Percentiles rank a stretch among this genome's conserved stretches.
Evolutionary conservation across 2,113 vertebrate genomes (phyloP).

Genomic region (Poeciliopsis retropinna): DNA sequence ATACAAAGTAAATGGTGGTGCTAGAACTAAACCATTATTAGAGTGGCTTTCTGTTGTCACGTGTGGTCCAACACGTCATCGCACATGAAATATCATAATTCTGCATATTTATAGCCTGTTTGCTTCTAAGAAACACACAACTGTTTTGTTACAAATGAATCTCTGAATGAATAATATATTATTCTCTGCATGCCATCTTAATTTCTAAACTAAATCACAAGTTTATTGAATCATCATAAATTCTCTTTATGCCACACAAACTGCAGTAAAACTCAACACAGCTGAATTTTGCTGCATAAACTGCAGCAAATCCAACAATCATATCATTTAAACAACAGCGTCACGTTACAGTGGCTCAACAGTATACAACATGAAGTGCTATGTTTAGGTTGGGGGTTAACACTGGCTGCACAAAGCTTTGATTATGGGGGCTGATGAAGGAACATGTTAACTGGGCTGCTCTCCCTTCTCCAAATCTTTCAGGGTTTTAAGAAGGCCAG

Average conservation of each 20-base stretch:
- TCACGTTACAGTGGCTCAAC: slow-evolving; percentile 1
- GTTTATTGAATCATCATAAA: too few species aligned
- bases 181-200: neutral
- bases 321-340: slow-evolving; percentile 6
- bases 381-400: neutral
- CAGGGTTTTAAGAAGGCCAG: slow-evolving; percentile 85
- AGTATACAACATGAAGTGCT: neutral
- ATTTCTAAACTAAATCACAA: neutral
- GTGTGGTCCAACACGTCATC: slow-evolving; percentile 39
- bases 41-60: slow-evolving; percentile 22
- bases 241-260: too few species aligned
- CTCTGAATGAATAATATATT: neutral
- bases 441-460: slow-evolving; percentile 78
- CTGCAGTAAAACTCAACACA: neutral
- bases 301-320: neutral
- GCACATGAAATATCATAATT: slow-evolving; percentile 4
- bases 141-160: neutral
- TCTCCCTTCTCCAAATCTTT: slow-evolving; percentile 88
- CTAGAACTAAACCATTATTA: neutral
- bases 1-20: neutral
- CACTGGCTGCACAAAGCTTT: neutral
- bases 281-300: too few species aligned
- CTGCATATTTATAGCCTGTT: neutral
- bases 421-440: neutral
- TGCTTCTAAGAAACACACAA: neutral